Evolutionary conservation across 2,113 vertebrate genomes (phyloP), one percentile per base, ranked within the genome.

Genomic region (Ceyx melanurus): DNA sequence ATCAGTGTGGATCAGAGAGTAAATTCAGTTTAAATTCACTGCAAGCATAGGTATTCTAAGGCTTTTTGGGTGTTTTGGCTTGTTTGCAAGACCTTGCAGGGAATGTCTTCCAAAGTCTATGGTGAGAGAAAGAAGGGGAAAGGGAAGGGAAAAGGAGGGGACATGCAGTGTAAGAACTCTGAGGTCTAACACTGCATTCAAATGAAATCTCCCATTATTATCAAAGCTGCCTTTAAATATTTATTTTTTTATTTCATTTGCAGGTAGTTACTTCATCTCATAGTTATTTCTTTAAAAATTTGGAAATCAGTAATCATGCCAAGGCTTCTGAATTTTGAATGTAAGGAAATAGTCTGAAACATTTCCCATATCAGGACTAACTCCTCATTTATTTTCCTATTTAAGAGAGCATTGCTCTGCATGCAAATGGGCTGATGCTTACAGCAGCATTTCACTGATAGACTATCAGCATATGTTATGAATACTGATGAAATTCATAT

Each of bases 401-500:
- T 95, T 96, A 81, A 81, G 61, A 78, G 35, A 89, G 46, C 18
- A 33, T 51, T 83, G 78, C 58, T 90, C 70, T 89, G 91, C 87
- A 95, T 94, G 51, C 85, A 95, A 93, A 96, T 96, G 33, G 75
- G 5, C 45, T 57, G 53, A 61, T 77, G 90, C 70, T 92, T 84
- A 84, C 62, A 84, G 77, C 75, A 89, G 71, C 2, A 0, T 78
- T 77, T 45, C 88, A 81, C 80, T 86, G 92, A 94, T 65, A 88
- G 85, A 86, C 82, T 85, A 93, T 74, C 92, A 82, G 60, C 43
- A 20, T 73, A 76, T 61, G 80, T 89, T 86, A 94, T 83, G 86
- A 96, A 97, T 97, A 89, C 88, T 93, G 90, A 94, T 94, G 71
- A 94, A 97, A 95, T 81, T 88, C 77, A 85, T 83, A 66, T 86